Evolutionary conservation across 2,797 vertebrate genomes (phyloP).

Genomic region (Anguilla marmorata): DNA sequence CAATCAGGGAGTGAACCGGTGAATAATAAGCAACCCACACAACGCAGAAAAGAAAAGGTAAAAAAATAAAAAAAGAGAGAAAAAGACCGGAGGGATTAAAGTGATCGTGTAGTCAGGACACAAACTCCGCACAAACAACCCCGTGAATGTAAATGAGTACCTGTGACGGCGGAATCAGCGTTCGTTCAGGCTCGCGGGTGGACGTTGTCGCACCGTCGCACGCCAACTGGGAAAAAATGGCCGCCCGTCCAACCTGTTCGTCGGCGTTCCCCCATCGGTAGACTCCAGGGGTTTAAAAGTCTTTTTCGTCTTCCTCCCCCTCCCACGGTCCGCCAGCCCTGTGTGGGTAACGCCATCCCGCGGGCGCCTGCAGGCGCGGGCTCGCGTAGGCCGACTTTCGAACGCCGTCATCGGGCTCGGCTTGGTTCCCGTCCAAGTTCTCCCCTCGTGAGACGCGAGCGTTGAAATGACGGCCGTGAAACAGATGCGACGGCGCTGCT

Average conservation of each 20-base stretch:
- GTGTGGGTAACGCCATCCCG: neutral
- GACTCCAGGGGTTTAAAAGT: neutral
- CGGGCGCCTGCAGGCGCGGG: neutral
- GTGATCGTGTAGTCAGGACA: slow-evolving; percentile 15
- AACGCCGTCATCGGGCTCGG: neutral
- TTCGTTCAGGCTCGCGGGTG: neutral
- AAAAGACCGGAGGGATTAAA: neutral
- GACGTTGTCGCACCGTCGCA: neutral
- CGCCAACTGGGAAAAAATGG: slow-evolving; percentile 6
- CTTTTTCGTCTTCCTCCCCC: neutral
- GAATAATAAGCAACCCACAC: slow-evolving; percentile 20
- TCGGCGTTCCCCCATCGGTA: neutral
- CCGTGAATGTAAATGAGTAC: neutral
- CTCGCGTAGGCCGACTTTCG: neutral
- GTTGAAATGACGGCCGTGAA: neutral
- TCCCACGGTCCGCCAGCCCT: neutral
- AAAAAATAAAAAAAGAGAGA: slow-evolving; percentile 3
- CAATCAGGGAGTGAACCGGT: slow-evolving; percentile 3
- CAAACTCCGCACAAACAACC: neutral
- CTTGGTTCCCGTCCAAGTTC: neutral
- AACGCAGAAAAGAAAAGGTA: neutral
- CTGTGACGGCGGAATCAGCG: neutral
- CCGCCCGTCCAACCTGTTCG: neutral
- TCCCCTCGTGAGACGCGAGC: neutral
- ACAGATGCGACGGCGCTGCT: neutral